phyloP scores from a whole-genome alignment of 2,113 vertebrate species.

The Callipepla squamata region DNA sequence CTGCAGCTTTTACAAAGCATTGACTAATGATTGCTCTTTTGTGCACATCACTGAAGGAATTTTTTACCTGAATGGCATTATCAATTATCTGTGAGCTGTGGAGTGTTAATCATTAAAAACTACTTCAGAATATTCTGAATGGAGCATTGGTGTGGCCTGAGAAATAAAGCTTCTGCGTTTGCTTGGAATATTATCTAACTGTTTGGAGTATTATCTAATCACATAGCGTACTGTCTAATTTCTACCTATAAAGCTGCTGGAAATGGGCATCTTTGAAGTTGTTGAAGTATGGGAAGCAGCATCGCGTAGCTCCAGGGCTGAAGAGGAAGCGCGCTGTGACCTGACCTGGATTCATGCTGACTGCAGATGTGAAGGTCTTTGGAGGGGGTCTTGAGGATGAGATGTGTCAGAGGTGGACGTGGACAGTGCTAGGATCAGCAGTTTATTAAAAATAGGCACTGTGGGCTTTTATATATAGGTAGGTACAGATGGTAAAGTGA shows the following conservation, averaged over 20 bases:
- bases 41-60: background rate
- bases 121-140: background rate
- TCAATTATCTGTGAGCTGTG: background rate
- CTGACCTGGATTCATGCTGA: background rate
- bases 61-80: background rate
- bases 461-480: background rate
- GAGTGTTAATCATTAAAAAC: background rate
- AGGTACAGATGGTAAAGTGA: background rate
- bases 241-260: background rate
- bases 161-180: background rate
- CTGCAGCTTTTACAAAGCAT: background rate
- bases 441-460: background rate
- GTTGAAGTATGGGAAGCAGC: background rate
- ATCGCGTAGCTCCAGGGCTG: background rate
- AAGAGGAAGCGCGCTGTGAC: background rate
- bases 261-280: background rate
- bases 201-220: background rate
- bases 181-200: background rate
- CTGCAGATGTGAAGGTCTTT: background rate
- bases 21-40: background rate
- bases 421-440: background rate
- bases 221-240: background rate
- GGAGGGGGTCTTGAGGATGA: background rate
- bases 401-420: background rate
- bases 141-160: background rate